Conservation (phyloP, 2,797 vertebrate genomes). For the Muraenolepis orangiensis region DNA sequence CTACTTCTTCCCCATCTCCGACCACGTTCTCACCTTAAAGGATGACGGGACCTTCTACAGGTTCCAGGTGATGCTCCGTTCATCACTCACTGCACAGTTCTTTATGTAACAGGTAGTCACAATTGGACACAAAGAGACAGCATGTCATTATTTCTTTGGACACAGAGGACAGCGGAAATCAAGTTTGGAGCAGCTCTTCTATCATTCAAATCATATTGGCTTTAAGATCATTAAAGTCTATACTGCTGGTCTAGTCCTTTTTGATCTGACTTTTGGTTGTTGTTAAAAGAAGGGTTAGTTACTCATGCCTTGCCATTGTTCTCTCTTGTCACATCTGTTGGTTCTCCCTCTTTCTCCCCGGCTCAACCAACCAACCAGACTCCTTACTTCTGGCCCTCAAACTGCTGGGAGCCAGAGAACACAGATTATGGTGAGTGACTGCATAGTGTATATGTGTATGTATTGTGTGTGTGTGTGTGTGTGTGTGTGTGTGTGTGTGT, state of each 20-base stretch:
- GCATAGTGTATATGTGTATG: neutral
- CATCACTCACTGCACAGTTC: neutral
- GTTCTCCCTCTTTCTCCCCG: neutral
- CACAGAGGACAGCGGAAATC: neutral
- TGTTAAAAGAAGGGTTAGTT: neutral
- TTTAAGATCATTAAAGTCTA: too few species aligned
- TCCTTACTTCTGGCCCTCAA: constrained; percentile 87
- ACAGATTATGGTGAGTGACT: constrained; percentile 82
- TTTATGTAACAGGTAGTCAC: neutral
- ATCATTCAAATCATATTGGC: too few species aligned
- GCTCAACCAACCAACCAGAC: constrained; percentile 61
- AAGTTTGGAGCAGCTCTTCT: neutral
- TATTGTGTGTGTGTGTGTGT: neutral
- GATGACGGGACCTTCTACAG: constrained; percentile 86
- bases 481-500: too few species aligned
- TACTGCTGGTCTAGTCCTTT: too few species aligned
- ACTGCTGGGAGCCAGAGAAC: constrained; percentile 88
- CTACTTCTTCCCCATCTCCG: constrained; percentile 86
- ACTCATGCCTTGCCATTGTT: neutral
- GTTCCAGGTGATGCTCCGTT: constrained; percentile 70
- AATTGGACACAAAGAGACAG: too few species aligned
- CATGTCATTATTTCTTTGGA: neutral
- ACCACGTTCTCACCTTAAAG: constrained; percentile 82
- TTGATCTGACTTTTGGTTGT: neutral
- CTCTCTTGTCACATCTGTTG: neutral